Evolutionary conservation across 2,113 vertebrate species (phyloP).

Genomic region (Pseudopipra pipra): DNA sequence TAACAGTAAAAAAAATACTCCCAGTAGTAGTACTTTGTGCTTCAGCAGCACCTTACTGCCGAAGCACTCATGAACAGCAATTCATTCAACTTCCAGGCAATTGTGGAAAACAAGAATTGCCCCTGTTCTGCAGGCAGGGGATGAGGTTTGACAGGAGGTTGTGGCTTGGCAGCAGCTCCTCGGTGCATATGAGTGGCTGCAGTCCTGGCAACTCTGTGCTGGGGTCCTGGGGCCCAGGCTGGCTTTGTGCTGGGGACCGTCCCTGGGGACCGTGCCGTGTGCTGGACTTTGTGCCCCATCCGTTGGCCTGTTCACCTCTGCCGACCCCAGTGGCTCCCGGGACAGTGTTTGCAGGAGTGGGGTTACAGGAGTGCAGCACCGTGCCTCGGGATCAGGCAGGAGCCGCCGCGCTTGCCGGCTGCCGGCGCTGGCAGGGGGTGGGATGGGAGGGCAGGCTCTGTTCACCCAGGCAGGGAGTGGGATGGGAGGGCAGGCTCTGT

Average conservation of each 20-base stretch:
- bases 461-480: accelerated
- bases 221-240: accelerated
- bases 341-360: not conserved
- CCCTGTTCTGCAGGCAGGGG: not conserved
- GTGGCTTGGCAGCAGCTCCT: not conserved
- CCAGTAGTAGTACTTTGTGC: not conserved
- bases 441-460: not conserved
- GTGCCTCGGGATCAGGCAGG: accelerated
- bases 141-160: accelerated
- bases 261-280: too few species aligned
- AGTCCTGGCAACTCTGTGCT: not conserved
- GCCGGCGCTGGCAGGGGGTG: accelerated
- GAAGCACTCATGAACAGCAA: not conserved
- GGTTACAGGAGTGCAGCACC: not conserved
- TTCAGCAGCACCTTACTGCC: not conserved
- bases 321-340: not conserved
- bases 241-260: not conserved
- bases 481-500: not conserved
- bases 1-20: not conserved
- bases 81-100: not conserved
- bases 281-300: not conserved
- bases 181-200: accelerated
- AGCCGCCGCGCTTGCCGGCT: accelerated
- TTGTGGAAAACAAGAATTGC: not conserved
- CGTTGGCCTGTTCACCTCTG: accelerated